phyloP scores from a whole-genome alignment of 2,888 invertebrate species.

The Hedychridium roseum region DNA sequence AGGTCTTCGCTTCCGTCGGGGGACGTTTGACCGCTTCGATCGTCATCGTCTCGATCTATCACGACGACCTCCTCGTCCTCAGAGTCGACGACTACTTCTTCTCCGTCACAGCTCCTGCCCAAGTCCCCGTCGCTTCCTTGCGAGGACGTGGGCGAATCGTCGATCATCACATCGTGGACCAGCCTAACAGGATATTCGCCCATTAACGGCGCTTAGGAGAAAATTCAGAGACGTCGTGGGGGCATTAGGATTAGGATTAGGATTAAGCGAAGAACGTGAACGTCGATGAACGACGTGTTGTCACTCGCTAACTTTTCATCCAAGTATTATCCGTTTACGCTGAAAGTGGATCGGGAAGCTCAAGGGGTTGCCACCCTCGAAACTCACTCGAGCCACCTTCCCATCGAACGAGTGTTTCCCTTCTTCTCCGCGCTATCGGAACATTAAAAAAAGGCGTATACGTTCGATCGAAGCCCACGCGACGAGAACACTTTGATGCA shows the following conservation, averaged over 20 bases:
- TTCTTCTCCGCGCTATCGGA: background rate
- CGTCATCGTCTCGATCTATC: constrained; percentile 50
- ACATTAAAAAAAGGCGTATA: background rate
- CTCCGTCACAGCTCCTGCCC: constrained; percentile 52
- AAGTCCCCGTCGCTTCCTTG: constrained; percentile 75
- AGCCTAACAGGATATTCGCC: constrained; percentile 72
- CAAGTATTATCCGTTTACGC: constrained; percentile 19
- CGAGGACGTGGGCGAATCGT: constrained; percentile 82
- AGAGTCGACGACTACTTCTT: constrained; percentile 52
- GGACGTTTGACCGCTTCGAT: constrained; percentile 54
- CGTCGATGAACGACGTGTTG: too few species aligned
- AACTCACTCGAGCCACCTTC: constrained; percentile 10
- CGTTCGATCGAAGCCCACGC: too few species aligned
- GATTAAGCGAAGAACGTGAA: too few species aligned
- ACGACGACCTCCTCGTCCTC: constrained; percentile 58
- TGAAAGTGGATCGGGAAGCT: constrained; percentile 16
- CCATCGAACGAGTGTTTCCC: background rate
- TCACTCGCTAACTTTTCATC: too few species aligned
- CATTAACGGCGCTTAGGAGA: too few species aligned
- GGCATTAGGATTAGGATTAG: too few species aligned
- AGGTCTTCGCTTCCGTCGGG: constrained; percentile 59
- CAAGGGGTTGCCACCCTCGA: constrained; percentile 3
- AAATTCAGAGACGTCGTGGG: too few species aligned
- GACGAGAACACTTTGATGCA: too few species aligned
- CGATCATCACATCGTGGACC: constrained; percentile 84